These are phyloP conservation scores for Ophonus ardosiacus DNA, from an alignment of 2,888 invertebrate species.

Conservation along the genomic window DNA sequence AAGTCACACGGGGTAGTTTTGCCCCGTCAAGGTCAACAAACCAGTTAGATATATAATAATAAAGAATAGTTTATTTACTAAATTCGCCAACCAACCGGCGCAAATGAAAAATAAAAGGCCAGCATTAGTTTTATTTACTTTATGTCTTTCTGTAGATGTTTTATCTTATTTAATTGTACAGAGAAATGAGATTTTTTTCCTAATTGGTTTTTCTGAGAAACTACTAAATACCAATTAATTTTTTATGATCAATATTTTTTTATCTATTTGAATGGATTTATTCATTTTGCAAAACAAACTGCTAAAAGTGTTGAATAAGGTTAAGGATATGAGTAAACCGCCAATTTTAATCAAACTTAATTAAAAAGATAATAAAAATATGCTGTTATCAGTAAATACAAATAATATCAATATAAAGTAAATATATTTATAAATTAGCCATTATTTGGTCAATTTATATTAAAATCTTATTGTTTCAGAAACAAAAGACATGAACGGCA, in stretches of 20 bases:
- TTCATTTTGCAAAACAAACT: not conserved
- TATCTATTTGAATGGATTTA: not conserved
- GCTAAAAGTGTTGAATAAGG: conserved; percentile 9
- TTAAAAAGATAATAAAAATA: conserved; percentile 20
- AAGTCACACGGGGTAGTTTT: not conserved
- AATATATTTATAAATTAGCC: not conserved
- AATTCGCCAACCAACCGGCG: conserved; percentile 3
- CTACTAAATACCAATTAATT: not conserved
- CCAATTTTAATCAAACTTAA: conserved; percentile 13
- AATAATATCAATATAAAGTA: not conserved
- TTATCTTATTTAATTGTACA: not conserved
- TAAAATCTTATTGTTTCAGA: no score
- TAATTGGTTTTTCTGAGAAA: not conserved
- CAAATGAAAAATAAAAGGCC: conserved; percentile 22
- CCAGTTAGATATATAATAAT: not conserved
- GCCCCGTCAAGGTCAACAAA: not conserved
- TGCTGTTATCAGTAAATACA: conserved; percentile 17
- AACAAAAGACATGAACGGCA: no score
- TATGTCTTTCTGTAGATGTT: not conserved
- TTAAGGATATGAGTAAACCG: conserved; percentile 8
- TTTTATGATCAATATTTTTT: conserved; percentile 12
- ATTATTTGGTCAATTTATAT: not conserved
- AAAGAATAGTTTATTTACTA: conserved; percentile 18
- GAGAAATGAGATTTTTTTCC: not conserved
- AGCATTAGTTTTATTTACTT: not conserved